Base-by-base conservation (phyloP, 1,140 invertebrate species). In the Notospermus geniculatus region DNA sequence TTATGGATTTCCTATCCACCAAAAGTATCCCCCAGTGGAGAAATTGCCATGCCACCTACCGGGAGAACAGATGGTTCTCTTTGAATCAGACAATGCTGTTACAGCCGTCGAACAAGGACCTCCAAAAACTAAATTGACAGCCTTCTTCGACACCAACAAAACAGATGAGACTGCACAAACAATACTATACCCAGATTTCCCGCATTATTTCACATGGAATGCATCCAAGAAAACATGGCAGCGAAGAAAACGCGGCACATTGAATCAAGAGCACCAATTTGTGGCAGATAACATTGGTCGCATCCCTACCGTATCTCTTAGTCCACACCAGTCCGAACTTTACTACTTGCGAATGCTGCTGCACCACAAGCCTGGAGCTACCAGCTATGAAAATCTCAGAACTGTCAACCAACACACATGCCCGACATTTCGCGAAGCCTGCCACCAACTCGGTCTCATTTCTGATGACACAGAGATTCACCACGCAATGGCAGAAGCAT, bases 31-130 rank as follows among this genome's bases (percentile, higher is more conserved):
- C 39, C 54, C 54, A 50, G 46, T 50, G 9, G 57, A 76, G 41
- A 76, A 81, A 63, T 71, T 85, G 32, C 72, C 72, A 9, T 80
- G 84, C 9, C 82, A 85, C 77, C 65, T 86, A 19, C 71, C 79
- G 66, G 79, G 78, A 70, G 72, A 77, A 59, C 80, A 85, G 70
- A 43, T 73, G 65, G 71, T 78, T 54, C 78, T 81, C 64, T 82
- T 80, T 63, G 79, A 64, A 52, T 54, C 50, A 46, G n/a, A 59
- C 11, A 80, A 74, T 61, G 66, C 63, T 13, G 41, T 23, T 52
- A 41, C 77, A 23, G 63, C 56, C 59, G 69, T 67, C 4, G 54
- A 45, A 56, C 59, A 55, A 56, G 46, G 46, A 5, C 32, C 71
- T 76, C 65, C 73, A 71, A 55, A 54, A 62, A 82, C 80, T 62